Evolutionary conservation across 1,140 invertebrate species (phyloP), one percentile per base, ranked within the genome.

Genomic region (Saccostrea glomerata): DNA sequence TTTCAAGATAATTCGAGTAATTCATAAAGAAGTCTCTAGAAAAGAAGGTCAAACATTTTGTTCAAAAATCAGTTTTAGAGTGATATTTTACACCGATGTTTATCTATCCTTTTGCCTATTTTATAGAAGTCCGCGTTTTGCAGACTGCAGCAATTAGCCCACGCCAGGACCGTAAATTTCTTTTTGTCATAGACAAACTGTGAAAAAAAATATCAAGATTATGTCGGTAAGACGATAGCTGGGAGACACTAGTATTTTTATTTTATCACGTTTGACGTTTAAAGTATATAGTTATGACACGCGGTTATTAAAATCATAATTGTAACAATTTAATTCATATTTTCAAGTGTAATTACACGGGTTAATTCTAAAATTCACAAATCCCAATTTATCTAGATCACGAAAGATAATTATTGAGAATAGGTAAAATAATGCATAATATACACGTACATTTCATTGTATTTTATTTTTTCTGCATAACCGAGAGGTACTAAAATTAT

Each of bases 121-220:
- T 30, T 2, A 36, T 36, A 30, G 70, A 77, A 30, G 25, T 17
- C 70, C 15, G 70, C 23, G 23, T 63, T 63, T 17, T 17, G 23
- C 15, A 11, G 70, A 77, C 25, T 77, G 70, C 70, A 30, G 70
- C 70, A 77, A 77, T 77, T 77, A 77, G 70, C 70, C 25, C 23
- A 77, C 70, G 70, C 70, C 2, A 13, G 15, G 70, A 77, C 70
- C 23, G 23, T 66, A 66, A 66, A 66, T 23, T 66, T 11, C 20
- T 20, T n/a, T 66, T 66, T 20, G 60, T n/a, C 6, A 20, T 20
- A 66, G 23, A 17, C 47, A 47, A 47, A 47, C 47, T 47, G 9
- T 9, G 23, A 66, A 20, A 66, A 63, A 66, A 66, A n/a, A 66
- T 20, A 66, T n/a, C 60, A 7, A 7, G 60, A 66, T 66, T 66